Evolutionary conservation across 64 coral and sea anemone species (phyloP).

Genomic region (Pocillopora verrucosa): DNA sequence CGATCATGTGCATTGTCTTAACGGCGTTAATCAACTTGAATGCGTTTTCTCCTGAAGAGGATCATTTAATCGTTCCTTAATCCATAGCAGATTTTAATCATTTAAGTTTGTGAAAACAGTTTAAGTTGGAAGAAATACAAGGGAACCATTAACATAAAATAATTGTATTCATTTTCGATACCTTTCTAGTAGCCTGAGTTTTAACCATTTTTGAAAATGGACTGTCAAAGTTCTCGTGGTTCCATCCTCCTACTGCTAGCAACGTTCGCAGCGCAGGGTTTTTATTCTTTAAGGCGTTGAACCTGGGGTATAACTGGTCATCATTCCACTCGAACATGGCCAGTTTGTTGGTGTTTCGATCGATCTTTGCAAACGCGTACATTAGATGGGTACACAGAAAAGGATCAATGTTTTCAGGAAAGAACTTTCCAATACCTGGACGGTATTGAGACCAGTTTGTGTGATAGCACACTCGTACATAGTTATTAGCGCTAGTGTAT

Average conservation of each 20-base stretch:
- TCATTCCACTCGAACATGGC: constrained; percentile 70
- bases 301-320: constrained; percentile 49
- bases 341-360: constrained; percentile 30
- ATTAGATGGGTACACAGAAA: constrained; percentile 55
- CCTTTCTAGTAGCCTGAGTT: constrained; percentile 47
- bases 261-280: constrained; percentile 29
- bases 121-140: no score
- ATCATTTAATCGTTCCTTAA: background rate
- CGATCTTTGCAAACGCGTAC: constrained; percentile 64
- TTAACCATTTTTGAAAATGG: constrained; percentile 60
- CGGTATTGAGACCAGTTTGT: constrained; percentile 67
- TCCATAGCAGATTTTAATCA: no score
- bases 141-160: no score
- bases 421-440: constrained; percentile 23
- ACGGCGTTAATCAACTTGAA: background rate
- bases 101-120: no score
- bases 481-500: constrained; percentile 18
- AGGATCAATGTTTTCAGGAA: constrained; percentile 41
- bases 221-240: constrained; percentile 49
- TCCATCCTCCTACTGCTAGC: constrained; percentile 63
- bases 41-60: background rate
- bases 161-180: background rate
- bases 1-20: background rate
- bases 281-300: constrained; percentile 49
- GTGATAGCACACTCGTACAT: constrained; percentile 64